Percentiles rank a stretch among this genome's conserved stretches.
Conservation (phyloP, 1,140 invertebrate genomes). For the Zaprionus inermis region DNA sequence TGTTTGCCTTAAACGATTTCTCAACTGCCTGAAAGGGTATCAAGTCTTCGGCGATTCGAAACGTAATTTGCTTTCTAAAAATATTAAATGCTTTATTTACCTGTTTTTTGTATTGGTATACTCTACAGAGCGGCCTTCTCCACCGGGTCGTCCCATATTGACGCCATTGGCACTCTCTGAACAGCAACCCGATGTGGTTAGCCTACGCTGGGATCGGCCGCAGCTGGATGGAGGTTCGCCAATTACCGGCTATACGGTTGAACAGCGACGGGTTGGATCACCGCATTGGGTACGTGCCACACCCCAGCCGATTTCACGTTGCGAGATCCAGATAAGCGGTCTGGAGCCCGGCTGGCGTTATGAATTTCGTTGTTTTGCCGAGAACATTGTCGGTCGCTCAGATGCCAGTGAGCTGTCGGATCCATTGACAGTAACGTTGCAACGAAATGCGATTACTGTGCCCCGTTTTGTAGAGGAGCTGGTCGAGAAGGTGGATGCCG, state of each 20-base stretch:
- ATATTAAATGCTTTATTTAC: constrained; percentile 36
- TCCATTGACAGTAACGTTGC: constrained; percentile 89
- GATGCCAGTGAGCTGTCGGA: constrained; percentile 91
- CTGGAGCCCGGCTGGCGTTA: constrained; percentile 94
- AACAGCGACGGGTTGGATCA: constrained; percentile 91
- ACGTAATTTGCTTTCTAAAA: background rate
- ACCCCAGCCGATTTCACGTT: constrained; percentile 88
- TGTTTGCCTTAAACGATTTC: background rate
- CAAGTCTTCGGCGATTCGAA: background rate
- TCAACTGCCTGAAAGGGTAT: background rate
- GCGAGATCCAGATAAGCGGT: constrained; percentile 90
- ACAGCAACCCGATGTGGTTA: constrained; percentile 92
- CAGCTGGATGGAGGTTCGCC: constrained; percentile 94
- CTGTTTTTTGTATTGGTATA: constrained; percentile 67
- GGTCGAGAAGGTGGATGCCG: constrained; percentile 86
- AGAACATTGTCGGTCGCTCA: constrained; percentile 93
- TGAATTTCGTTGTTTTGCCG: constrained; percentile 94
- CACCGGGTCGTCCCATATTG: constrained; percentile 91
- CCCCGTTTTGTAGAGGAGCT: constrained; percentile 89
- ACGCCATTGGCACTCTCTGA: constrained; percentile 88
- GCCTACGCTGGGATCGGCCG: constrained; percentile 93
- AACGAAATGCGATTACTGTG: constrained; percentile 87
- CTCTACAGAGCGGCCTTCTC: constrained; percentile 88
- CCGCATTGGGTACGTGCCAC: constrained; percentile 91
- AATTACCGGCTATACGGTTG: constrained; percentile 92